Evolutionary conservation across 2,797 vertebrate genomes (phyloP), one percentile per base, ranked within the genome.

Genomic region (Cossypha caffra): DNA sequence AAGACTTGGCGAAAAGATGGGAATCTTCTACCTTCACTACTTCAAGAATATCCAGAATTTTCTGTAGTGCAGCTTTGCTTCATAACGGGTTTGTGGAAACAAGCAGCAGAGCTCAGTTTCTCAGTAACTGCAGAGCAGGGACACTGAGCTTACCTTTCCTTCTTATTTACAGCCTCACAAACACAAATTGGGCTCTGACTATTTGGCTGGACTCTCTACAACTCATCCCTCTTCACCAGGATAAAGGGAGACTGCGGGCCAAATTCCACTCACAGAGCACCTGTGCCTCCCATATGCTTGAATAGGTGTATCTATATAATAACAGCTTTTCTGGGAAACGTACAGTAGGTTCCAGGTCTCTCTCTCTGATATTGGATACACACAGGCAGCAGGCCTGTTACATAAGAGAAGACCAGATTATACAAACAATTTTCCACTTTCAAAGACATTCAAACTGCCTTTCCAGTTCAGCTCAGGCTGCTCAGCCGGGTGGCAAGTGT

Each of bases 211-310:
- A 72, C 81, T 68, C 61, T 72, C 64, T 92, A 81, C 86, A 94
- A 11, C 16, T 82, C 71, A 85, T 86, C 64, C 50, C 23, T 88
- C 75, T 90, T 86, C 92, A 43, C 89, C 81, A 96, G 78, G 81
- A 77, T 74, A 79, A 95, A 87, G 29, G 19, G 69, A 52, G 50
- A 67, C 50, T 67, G 45, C 71, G 51, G 57, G 86, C 95, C 96
- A 97, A 94, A 72, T 92, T 91, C 80, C 7, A 11, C 24, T 95
- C 73, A 59, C 23, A 43, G 54, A 90, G 66, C 95, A 93, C 89
- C 95, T 95, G 95, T 90, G 91, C 89, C 8, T 45, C 84, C 95
- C 90, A 64, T 95, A 94, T 94, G 94, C 88, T 94, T 95, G 62
- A 87, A 91, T 57, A 94, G 82, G 82, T 94, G 73, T 61, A 90